Conservation (phyloP, 2,888 invertebrate species). For the Epirrhoe alternata region DNA sequence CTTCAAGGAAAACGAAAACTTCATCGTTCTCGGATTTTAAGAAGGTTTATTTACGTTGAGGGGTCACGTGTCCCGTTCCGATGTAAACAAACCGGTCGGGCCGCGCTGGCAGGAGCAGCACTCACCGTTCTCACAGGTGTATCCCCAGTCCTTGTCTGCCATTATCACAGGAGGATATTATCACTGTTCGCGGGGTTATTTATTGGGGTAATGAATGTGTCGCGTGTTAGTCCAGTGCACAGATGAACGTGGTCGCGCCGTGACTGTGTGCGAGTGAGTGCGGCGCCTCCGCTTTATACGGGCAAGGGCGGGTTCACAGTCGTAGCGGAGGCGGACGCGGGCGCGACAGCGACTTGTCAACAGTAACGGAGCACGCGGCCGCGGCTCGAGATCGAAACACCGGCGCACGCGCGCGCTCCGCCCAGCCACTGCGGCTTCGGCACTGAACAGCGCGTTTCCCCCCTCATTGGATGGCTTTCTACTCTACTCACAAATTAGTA, state of each 20-base stretch:
- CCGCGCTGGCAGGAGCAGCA: constrained; percentile 52
- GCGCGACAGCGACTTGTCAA: constrained; percentile 46
- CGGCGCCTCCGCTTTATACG: constrained; percentile 73
- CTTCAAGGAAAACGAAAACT: constrained; percentile 42
- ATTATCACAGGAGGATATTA: constrained; percentile 62
- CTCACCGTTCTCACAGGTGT: constrained; percentile 86
- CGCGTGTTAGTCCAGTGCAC: constrained; percentile 71
- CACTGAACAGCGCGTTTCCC: constrained; percentile 55
- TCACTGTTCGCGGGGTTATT: constrained; percentile 50
- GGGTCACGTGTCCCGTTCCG: constrained; percentile 72
- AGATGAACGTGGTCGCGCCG: constrained; percentile 72
- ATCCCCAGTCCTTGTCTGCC: constrained; percentile 85
- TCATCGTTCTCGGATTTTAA: constrained; percentile 38
- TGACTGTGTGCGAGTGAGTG: constrained; percentile 77
- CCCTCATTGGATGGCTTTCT: constrained; percentile 60
- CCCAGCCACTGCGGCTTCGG: constrained; percentile 58
- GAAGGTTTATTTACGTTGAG: constrained; percentile 59
- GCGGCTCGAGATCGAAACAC: constrained; percentile 41
- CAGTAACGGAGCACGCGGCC: constrained; percentile 35
- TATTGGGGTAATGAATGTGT: constrained; percentile 40
- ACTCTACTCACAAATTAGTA: constrained; percentile 64
- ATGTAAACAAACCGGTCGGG: constrained; percentile 82
- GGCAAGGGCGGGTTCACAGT: constrained; percentile 55
- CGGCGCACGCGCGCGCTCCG: constrained; percentile 50
- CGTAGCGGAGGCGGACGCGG: constrained; percentile 56